Base-by-base conservation (phyloP, 2,888 invertebrate species). In the Julus scandinavius region DNA sequence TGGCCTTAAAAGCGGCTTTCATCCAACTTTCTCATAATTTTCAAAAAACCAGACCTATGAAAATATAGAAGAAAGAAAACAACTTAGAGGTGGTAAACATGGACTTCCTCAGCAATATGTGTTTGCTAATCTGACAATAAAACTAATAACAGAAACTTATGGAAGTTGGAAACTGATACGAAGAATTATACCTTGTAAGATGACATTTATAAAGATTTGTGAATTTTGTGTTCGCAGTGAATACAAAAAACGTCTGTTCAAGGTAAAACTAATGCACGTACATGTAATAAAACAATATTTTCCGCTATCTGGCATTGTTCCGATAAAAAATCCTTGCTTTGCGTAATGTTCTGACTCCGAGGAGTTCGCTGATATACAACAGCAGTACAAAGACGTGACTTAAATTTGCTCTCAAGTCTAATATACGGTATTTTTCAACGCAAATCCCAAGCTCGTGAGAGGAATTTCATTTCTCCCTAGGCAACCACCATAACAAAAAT, bases 381-480 rank as follows among this genome's bases (percentile, higher is more conserved):
- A 72, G 3, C 72, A 29, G 29, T 29, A 72, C 29, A 7, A 72
- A 72, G 72, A 72, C 72, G 72, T 72, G 72, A 72, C 72, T 72
- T 29, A 72, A 72, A 72, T 29, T 72, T 29, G 29, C 72, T 72
- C 72, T 29, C 29, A 11, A 72, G 72, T 72, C 72, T 29, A 72
- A n/a, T 72, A 72, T 29, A 29, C 4, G 15, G 29, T 29, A 63
- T 72, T 72, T 72, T 72, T 72, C 72, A 29, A 72, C 29, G 72
- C 29, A 72, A 29, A 72, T 72, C 72, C 29, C 2, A 13, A 6
- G 29, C 72, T 72, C 72, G 29, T 72, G 72, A 72, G 7, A 72
- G 72, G 72, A 29, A 72, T 72, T 72, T 72, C 72, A 72, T 72
- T 72, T 29, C 72, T 72, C 72, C 29, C 72, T 72, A 29, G 72